Evolutionary conservation across 2,797 vertebrate genomes (phyloP).

Genomic region (Poecilia gillii): DNA sequence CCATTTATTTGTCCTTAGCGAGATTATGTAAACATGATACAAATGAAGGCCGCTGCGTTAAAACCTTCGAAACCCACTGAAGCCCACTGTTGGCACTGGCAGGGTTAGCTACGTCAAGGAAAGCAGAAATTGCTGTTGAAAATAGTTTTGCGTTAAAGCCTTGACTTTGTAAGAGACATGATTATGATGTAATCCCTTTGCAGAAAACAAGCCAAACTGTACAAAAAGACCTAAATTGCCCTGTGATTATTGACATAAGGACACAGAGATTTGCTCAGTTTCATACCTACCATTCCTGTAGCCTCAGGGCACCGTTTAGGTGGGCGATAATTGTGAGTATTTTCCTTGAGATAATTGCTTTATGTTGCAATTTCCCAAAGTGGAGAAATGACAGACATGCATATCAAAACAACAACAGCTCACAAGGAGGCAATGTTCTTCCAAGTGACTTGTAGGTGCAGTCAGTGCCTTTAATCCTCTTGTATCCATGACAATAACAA

Average conservation of each 20-base stretch:
- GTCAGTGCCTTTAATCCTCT: conserved; percentile 42
- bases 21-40: conserved; percentile 19
- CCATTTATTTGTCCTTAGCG: conserved; percentile 13
- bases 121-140: conserved; percentile 31
- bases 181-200: conserved; percentile 32
- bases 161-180: conserved; percentile 34
- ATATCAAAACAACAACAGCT: conserved; percentile 48
- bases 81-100: background rate
- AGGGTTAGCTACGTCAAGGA: conserved; percentile 11
- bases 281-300: conserved; percentile 38
- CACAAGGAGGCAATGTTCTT: conserved; percentile 46
- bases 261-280: conserved; percentile 35
- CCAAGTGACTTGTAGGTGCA: conserved; percentile 55
- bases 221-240: conserved; percentile 30
- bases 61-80: background rate
- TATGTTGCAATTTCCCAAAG: conserved; percentile 60
- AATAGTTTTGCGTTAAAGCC: conserved; percentile 27
- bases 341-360: conserved; percentile 51
- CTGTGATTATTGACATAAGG: conserved; percentile 44
- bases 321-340: conserved; percentile 36
- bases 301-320: conserved; percentile 37
- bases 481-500: conserved; percentile 74
- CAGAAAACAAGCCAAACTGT: conserved; percentile 36
- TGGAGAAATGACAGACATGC: conserved; percentile 53
- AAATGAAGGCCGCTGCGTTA: background rate